A percentile compares a stretch with the other conserved stretches of the same genome.
phyloP scores from a whole-genome alignment of 2,888 invertebrate genomes.

The Leptothorax acervorum region DNA sequence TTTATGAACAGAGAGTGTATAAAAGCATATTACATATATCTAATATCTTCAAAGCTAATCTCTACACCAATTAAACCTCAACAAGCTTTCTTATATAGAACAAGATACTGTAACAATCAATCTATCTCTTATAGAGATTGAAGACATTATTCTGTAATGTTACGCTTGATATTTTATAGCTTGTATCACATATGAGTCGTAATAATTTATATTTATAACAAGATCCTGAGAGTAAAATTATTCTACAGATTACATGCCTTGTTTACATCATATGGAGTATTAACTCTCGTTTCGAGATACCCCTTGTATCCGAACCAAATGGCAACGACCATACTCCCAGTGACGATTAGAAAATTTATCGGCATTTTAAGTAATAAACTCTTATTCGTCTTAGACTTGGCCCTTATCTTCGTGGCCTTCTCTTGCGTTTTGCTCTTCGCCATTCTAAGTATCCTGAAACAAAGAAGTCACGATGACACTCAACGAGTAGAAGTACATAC shows the following conservation, averaged over 20 bases:
- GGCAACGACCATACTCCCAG: constrained; percentile 89
- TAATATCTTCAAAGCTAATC: not conserved
- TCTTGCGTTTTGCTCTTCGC: constrained; percentile 75
- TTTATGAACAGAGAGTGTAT: not conserved
- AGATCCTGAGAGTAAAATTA: not conserved
- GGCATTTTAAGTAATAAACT: constrained; percentile 65
- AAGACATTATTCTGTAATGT: not conserved
- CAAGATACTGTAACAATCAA: not conserved
- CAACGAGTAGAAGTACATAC: not conserved
- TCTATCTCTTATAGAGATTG: not conserved
- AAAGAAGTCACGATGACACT: not conserved
- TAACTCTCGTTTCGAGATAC: constrained; percentile 95
- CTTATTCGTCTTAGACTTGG: constrained; percentile 64
- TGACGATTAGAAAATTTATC: constrained; percentile 76
- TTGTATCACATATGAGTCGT: too few relatives aligned
- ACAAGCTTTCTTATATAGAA: not conserved
- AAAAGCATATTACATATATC: not conserved
- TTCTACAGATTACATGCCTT: constrained; percentile 87
- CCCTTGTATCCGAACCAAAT: constrained; percentile 92
- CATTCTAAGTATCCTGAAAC: constrained; percentile 69
- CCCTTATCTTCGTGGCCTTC: constrained; percentile 68
- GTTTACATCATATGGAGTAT: constrained; percentile 93
- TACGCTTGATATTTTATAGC: too few relatives aligned
- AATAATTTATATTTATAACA: too few relatives aligned
- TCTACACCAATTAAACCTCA: not conserved